These are phyloP conservation scores for Oscarella lobularis DNA, from an alignment of 37 sponge, comb jelly and placozoan species.

Conservation along the genomic window DNA sequence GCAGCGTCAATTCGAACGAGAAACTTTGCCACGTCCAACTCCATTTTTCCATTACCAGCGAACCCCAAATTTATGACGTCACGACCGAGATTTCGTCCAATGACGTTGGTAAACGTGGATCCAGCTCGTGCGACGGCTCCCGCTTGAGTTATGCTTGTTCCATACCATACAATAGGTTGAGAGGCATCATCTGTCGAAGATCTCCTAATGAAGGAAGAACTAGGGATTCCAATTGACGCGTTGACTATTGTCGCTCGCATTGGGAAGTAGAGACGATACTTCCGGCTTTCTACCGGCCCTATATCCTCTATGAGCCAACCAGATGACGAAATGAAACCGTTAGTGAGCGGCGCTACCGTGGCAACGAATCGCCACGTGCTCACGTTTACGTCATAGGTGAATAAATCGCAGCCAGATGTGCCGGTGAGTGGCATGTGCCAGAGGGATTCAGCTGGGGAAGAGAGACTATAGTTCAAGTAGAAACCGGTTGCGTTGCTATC, in stretches of 20 bases:
- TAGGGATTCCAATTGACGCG: not conserved
- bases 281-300: no score
- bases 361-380: no score
- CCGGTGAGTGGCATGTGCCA: not conserved
- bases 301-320: no score
- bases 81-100: not conserved
- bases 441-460: not conserved
- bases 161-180: not conserved
- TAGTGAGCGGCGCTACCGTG: no score
- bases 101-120: not conserved
- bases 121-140: not conserved
- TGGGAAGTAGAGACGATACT: not conserved
- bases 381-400: no score
- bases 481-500: not conserved
- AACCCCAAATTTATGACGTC: not conserved
- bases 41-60: not conserved
- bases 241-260: not conserved
- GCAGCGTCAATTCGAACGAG: not conserved
- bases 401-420: not conserved
- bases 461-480: not conserved
- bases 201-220: not conserved
- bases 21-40: not conserved
- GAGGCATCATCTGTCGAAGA: not conserved
- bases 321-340: no score
- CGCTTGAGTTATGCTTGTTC: not conserved